Percentiles rank a stretch among this genome's conserved stretches.
Evolutionary conservation across 1,140 invertebrate genomes (phyloP).

Genomic region (Brachionus manjavacas): DNA sequence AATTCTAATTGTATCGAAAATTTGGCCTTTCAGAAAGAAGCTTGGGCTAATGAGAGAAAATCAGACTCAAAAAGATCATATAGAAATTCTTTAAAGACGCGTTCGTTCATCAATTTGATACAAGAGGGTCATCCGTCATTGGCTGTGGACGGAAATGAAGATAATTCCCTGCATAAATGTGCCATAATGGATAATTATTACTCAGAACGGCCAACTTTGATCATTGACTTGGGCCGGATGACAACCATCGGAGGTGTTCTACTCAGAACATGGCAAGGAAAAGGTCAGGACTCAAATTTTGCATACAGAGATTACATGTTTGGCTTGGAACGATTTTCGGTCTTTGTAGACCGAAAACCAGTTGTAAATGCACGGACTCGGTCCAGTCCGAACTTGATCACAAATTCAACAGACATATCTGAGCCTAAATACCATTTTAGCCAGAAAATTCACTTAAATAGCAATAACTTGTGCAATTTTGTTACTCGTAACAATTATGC

Average conservation of each 20-base stretch:
- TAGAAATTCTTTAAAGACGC: not conserved
- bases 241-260: slow-evolving; percentile 58
- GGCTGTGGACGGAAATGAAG: slow-evolving; percentile 56
- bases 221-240: slow-evolving; percentile 60
- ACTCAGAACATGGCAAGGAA: slow-evolving; percentile 61
- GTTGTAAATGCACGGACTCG: slow-evolving; percentile 51
- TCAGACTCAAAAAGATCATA: not conserved
- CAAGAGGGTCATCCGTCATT: slow-evolving; percentile 51
- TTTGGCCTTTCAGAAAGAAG: slow-evolving; percentile 37
- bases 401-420: slow-evolving; percentile 46
- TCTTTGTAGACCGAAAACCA: slow-evolving; percentile 57
- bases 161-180: slow-evolving; percentile 50
- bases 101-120: slow-evolving; percentile 18
- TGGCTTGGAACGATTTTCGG: slow-evolving; percentile 60
- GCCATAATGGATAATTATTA: slow-evolving; percentile 63
- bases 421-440: not conserved
- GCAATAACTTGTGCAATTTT: slow-evolving; percentile 58
- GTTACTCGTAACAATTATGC: slow-evolving; percentile 61
- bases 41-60: slow-evolving; percentile 23
- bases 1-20: slow-evolving; percentile 57
- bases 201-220: slow-evolving; percentile 62
- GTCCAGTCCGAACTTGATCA: slow-evolving; percentile 44
- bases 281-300: slow-evolving; percentile 56
- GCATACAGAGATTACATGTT: slow-evolving; percentile 59
- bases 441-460: slow-evolving; percentile 6